Conservation (phyloP, 1,140 invertebrate species). For the Ips typographus region DNA sequence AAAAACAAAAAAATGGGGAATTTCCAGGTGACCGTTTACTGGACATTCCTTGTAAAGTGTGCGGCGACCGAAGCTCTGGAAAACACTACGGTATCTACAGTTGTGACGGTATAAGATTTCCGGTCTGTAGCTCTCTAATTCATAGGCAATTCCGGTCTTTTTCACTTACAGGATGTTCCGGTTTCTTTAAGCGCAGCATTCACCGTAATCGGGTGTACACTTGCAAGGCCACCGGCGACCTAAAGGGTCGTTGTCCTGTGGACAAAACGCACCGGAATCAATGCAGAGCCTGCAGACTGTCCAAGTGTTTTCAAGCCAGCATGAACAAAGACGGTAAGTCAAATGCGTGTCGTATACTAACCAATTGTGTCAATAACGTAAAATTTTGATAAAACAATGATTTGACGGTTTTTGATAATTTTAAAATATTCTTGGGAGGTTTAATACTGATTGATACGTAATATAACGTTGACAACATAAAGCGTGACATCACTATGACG, state of each 20-base stretch:
- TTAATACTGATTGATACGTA: too few species aligned
- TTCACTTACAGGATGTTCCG: slow-evolving; percentile 78
- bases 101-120: slow-evolving; percentile 79
- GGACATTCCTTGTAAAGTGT: slow-evolving; percentile 95
- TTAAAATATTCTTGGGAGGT: too few species aligned
- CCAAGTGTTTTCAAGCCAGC: slow-evolving; percentile 94
- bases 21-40: slow-evolving; percentile 82
- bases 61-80: slow-evolving; percentile 93
- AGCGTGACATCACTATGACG: too few species aligned
- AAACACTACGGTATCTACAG: slow-evolving; percentile 98
- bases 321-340: slow-evolving; percentile 99
- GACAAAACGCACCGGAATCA: slow-evolving; percentile 98
- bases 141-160: background rate
- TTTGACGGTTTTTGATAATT: too few species aligned
- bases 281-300: slow-evolving; percentile 92
- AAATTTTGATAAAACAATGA: too few species aligned
- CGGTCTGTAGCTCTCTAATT: background rate
- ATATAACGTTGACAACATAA: too few species aligned
- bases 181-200: slow-evolving; percentile 96
- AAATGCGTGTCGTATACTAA: background rate
- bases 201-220: slow-evolving; percentile 94
- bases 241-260: slow-evolving; percentile 91
- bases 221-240: slow-evolving; percentile 90
- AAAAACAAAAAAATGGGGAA: slow-evolving; percentile 1
- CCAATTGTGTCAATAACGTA: background rate